Base-by-base conservation (phyloP, 2,113 vertebrate genomes). In the Triplophysa tibetana region DNA sequence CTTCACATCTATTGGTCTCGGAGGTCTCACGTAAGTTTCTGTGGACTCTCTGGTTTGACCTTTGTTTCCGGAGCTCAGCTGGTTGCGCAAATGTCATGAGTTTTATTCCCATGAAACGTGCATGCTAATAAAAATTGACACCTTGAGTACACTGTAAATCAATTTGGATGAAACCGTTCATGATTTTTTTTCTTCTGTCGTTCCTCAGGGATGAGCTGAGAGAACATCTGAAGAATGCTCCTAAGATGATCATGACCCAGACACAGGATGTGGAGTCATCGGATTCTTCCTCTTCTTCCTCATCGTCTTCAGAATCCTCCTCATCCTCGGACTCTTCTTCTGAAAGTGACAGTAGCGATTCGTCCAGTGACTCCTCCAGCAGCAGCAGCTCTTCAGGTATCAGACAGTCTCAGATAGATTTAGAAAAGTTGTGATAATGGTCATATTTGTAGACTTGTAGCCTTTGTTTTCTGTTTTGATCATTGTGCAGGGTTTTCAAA, bases 1-100 rank as follows among this genome's bases (percentile, higher is more conserved):
- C 92, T 99, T 99, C 90, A 99, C 97, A 50, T 99, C 98, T 2
- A 99, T 99, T 80, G 98, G 97, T 60, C 95, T 99, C 79, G 98
- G 98, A 88, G 97, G 98, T 69, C 91, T 98, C 79, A 99, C 97
- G 98, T 98, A 92, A 96, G 96, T 50, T 1, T 8, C 60, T 17
- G 60, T 62, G 9, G 45, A 62, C 1, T n/a, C n/a, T n/a, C 19
- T 50, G 6, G 21, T 65, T 26, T 60, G 38, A 38, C 7, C 33
- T 38, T 38, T 38, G 33, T 50, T 14, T 50, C 48, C 14, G 13
- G 3, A 38, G 33, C 33, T 38, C 33, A 38, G 5, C 7, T 38
- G 33, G 33, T 38, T 38, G 33, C 6, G 33, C 33, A 38, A 38
- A 38, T 0, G 7, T 38, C 6, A 38, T 38, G 33, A 38, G 33